These are phyloP conservation scores for Semicossyphus pulcher DNA, from an alignment of 2,113 vertebrate species.

Conservation along the genomic window DNA sequence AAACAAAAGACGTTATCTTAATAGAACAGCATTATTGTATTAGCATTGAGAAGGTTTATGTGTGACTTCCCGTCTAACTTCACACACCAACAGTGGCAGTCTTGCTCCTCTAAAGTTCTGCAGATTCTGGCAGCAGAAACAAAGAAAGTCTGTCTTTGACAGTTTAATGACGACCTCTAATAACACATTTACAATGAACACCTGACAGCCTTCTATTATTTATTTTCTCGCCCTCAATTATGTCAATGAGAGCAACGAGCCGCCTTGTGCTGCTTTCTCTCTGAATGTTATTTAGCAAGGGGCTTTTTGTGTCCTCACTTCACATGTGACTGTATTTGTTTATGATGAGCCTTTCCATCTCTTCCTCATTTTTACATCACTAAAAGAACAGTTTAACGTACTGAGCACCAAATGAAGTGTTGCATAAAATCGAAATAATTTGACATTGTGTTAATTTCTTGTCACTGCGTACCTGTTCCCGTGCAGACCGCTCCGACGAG, in stretches of 20 bases:
- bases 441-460: too few species aligned
- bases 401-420: too few species aligned
- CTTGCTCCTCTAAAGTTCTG: not conserved
- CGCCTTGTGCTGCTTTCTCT: not conserved
- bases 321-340: too few species aligned
- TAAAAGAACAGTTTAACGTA: too few species aligned
- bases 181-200: constrained; percentile 10
- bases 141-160: constrained; percentile 3
- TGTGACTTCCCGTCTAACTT: not conserved
- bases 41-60: not conserved
- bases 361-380: too few species aligned
- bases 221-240: constrained; percentile 6
- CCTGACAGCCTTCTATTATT: not conserved
- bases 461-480: constrained; percentile 90
- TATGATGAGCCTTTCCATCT: too few species aligned
- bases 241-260: not conserved
- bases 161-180: constrained; percentile 32
- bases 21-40: not conserved
- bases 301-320: too few species aligned
- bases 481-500: constrained; percentile 85
- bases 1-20: too few species aligned
- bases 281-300: not conserved
- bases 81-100: not conserved
- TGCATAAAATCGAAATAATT: too few species aligned
- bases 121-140: constrained; percentile 14